Percentiles rank a stretch among this genome's conserved stretches.
phyloP scores from a whole-genome alignment of 2,888 invertebrate species.

The Spilosoma lubricipeda region DNA sequence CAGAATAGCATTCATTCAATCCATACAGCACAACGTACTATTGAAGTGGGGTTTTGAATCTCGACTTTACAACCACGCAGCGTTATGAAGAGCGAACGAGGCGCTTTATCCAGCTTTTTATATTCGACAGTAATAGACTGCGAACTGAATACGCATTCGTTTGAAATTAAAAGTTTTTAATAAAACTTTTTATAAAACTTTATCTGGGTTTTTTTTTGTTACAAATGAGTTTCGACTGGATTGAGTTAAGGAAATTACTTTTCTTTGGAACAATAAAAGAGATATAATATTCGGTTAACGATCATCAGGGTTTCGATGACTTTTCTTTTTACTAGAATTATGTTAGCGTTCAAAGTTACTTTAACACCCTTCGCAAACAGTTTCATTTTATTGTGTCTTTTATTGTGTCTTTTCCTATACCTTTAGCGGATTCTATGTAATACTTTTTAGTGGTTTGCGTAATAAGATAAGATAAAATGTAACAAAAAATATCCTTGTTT shows the following conservation, averaged over 20 bases:
- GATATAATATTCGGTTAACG: background rate
- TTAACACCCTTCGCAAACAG: background rate
- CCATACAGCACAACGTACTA: slow-evolving; percentile 22
- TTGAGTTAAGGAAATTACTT: background rate
- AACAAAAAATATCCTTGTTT: no score
- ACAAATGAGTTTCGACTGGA: slow-evolving; percentile 46
- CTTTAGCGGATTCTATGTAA: no score
- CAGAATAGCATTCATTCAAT: slow-evolving; percentile 31
- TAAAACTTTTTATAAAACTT: slow-evolving; percentile 8
- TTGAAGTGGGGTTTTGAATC: slow-evolving; percentile 28
- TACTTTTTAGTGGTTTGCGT: no score
- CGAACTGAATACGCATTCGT: slow-evolving; percentile 10
- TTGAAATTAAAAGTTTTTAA: slow-evolving; percentile 37
- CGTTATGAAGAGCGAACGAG: slow-evolving; percentile 42
- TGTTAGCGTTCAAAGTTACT: background rate
- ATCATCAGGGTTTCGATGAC: background rate
- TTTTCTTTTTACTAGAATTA: background rate
- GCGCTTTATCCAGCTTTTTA: slow-evolving; percentile 27
- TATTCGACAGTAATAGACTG: slow-evolving; percentile 13
- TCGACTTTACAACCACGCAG: slow-evolving; percentile 23
- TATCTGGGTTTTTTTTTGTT: slow-evolving; percentile 17
- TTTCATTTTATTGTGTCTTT: background rate
- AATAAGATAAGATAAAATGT: no score
- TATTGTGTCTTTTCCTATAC: background rate
- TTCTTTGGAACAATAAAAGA: background rate